Conservation (phyloP, 2,113 vertebrate genomes). For the Lagopus muta region DNA sequence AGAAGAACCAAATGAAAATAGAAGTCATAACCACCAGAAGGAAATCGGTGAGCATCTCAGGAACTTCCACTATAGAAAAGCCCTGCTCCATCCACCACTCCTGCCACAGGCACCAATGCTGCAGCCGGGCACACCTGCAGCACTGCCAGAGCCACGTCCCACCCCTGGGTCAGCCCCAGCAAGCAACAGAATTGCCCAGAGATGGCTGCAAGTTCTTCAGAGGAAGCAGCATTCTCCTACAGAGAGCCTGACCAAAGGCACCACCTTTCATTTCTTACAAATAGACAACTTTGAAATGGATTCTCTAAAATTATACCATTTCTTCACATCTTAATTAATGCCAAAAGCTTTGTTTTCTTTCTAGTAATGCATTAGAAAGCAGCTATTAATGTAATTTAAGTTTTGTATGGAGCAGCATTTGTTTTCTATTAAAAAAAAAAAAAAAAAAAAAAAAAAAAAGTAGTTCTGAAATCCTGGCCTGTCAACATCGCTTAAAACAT, state of each 20-base stretch:
- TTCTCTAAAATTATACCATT: constrained; percentile 67
- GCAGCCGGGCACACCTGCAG: not conserved
- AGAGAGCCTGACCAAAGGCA: constrained; percentile 50
- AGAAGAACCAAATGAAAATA: not conserved
- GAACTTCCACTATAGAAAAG: not conserved
- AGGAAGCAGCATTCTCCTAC: constrained; percentile 46
- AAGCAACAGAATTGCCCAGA: not conserved
- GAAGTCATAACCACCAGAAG: not conserved
- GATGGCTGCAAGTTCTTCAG: not conserved
- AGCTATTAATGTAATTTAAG: constrained; percentile 79
- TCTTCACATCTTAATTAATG: constrained; percentile 79
- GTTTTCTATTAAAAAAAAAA: constrained; percentile 69
- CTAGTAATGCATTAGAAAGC: constrained; percentile 72
- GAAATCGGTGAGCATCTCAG: not conserved
- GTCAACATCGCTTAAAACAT: constrained; percentile 80
- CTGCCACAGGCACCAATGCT: not conserved
- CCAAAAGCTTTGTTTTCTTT: constrained; percentile 75
- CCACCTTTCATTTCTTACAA: constrained; percentile 66
- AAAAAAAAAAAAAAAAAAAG: constrained; percentile 70
- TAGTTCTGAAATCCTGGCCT: constrained; percentile 75
- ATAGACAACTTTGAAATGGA: constrained; percentile 72
- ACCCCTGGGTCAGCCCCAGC: not conserved
- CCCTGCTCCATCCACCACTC: not conserved
- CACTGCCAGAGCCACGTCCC: no score
- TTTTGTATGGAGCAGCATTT: constrained; percentile 74